These are phyloP conservation scores for Echeneis naucrates DNA, from an alignment of 2,797 vertebrate species.

Conservation along the genomic window DNA sequence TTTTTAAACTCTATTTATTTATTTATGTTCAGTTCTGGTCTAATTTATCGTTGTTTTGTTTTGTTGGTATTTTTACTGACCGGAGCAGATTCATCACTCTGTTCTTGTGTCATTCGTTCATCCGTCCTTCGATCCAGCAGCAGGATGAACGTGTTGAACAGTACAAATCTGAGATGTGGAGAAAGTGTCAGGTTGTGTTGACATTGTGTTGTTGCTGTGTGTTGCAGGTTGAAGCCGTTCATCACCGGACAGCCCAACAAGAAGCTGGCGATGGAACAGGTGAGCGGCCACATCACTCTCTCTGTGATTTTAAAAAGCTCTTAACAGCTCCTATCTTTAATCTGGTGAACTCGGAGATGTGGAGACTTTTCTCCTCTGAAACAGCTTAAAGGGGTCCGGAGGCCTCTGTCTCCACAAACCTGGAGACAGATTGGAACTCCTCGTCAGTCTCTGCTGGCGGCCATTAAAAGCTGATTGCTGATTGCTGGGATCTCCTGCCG, in stretches of 20 bases:
- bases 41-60: too few relatives aligned
- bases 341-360: background rate
- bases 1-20: too few relatives aligned
- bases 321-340: background rate
- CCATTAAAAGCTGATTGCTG: slow-evolving; percentile 38
- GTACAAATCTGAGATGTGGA: too few relatives aligned
- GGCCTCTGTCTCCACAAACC: too few relatives aligned
- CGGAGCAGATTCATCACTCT: too few relatives aligned
- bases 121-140: too few relatives aligned
- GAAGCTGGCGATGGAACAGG: slow-evolving; percentile 87
- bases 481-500: slow-evolving; percentile 37
- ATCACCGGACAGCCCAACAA: slow-evolving; percentile 86
- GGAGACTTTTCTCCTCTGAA: background rate
- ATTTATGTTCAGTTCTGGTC: too few relatives aligned
- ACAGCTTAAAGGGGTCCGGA: background rate
- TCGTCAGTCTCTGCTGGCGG: slow-evolving; percentile 9
- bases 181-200: background rate
- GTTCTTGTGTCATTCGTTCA: too few relatives aligned
- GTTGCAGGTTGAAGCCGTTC: slow-evolving; percentile 88
- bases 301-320: background rate
- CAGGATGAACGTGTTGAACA: too few relatives aligned
- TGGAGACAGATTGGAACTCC: background rate
- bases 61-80: too few relatives aligned
- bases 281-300: slow-evolving; percentile 58
- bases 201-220: slow-evolving; percentile 27